Base-by-base conservation (phyloP, 2,113 vertebrate genomes). In the Petrocephalus microphthalmus region DNA sequence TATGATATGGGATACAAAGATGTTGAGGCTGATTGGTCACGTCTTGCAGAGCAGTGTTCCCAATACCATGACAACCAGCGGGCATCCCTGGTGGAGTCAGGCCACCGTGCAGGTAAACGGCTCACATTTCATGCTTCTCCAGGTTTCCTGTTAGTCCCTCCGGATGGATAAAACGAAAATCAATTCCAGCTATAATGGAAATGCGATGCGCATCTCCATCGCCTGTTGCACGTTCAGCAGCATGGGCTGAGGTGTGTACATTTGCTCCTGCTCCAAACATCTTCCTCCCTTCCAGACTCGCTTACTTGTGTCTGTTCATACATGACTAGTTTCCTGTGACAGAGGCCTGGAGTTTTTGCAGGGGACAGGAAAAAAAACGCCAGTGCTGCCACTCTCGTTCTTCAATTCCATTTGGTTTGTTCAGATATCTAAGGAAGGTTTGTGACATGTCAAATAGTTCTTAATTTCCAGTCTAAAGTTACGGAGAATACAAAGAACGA, bases 101-200 rank as follows among this genome's bases (percentile, higher is more conserved):
- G 56, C n/a, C 56, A 29, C 60, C 42, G 2, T n/a, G 22, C 42
- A 42, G 56, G 86, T 78, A 87, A 87, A 78, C 49, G 47, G 49
- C 67, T 56, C 29, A 53, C 87, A 87, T 87, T 87, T 52, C 67
- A 64, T 29, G n/a, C 60, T 15, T n/a, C n/a, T 37, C 15, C 20
- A 13, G 25, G 42, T 53, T 42, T 47, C 67, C 87, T 22, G 19
- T n/a, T 78, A 74, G 60, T 47, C 67, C 25, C 45, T 54, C 49
- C 19, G 52, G 45, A 5, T 87, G 51, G 67, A 74, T 87, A 81
- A 87, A 87, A 74, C 13, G 87, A 56, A 87, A 87, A 78, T 87
- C 86, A 15, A 51, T 86, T 86, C 54, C 67, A 20, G 87, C 49
- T 49, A 19, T 37, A 49, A 33, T 53, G 71, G 17, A 71, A 54